Evolutionary conservation across 2,797 vertebrate genomes (phyloP), one percentile per base, ranked within the genome.

Genomic region (Tenualosa thibaudeaui): DNA sequence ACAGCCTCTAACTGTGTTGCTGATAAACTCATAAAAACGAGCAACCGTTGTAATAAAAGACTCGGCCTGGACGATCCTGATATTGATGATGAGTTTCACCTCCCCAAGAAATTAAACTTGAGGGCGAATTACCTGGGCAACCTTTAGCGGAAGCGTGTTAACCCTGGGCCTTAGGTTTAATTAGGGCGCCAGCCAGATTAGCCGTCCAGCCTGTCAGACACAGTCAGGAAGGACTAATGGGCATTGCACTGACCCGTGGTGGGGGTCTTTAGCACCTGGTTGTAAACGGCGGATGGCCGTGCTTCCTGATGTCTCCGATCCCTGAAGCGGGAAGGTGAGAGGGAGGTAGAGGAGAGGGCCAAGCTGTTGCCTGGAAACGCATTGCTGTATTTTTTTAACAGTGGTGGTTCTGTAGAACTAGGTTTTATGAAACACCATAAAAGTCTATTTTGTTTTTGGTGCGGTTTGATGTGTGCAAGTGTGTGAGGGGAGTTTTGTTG

Each of bases 1-100:
- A 46, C 46, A 84, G 86, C 85, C 85, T 90, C 82, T 86, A 8
- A 5, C 4, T 3, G 8, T 17, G 86, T 3, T 51, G 37, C 85
- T 91, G 92, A 82, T 56, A 87, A 91, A 75, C 92, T 85, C 88
- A 89, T 88, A 88, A 85, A 83, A 87, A 89, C 87, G 78, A 86
- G 81, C 65, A 5, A 56, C 51, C 68, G 37, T 26, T 71, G 15
- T 37, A 71, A 75, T 17, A 43, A 58, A 19, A 75, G 31, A 19
- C 68, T 17, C 7, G 37, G 46, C 8, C 71, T 78, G 71, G 17
- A 40, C 37, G 8, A 19, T 5, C 4, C 26, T 37, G 26, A 78
- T 40, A 78, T 9, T 7, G 19, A 17, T 19, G 71, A 78, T 78
- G 71, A 4, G 71, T 78, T n/a, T 78, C 71, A 46, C 71, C 17